These are phyloP conservation scores for Ctena decussata DNA, from an alignment of 2,888 invertebrate species.

Conservation along the genomic window DNA sequence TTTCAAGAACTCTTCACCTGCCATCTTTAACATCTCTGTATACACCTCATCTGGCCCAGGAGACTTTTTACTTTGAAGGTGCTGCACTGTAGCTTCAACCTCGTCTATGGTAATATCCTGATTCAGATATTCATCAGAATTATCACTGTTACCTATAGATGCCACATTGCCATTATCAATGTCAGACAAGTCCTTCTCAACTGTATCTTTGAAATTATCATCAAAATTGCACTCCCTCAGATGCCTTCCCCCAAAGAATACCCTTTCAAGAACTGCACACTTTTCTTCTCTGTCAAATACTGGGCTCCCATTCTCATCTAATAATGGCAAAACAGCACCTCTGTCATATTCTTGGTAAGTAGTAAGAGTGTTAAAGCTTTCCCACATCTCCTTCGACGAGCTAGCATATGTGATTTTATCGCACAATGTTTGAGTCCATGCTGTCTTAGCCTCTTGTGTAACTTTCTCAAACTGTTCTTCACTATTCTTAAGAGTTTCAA, in stretches of 20 bases:
- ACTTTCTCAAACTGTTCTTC: neutral
- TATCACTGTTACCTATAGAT: neutral
- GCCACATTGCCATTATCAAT: neutral
- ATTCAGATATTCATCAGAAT: neutral
- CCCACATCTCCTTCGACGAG: neutral
- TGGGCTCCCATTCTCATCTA: neutral
- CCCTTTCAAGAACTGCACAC: too few species aligned
- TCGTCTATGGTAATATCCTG: neutral
- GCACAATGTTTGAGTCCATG: constrained; percentile 10
- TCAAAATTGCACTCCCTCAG: neutral
- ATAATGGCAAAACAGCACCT: constrained; percentile 2
- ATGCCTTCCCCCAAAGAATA: too few species aligned
- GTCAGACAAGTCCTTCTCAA: neutral
- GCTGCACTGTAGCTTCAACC: neutral
- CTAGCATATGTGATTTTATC: constrained; percentile 4
- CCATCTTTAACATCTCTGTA: too few species aligned
- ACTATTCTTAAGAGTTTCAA: neutral
- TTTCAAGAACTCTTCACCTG: too few species aligned
- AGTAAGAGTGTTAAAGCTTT: too few species aligned
- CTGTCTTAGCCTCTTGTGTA: neutral
- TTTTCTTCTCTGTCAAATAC: neutral
- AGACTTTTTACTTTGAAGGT: neutral
- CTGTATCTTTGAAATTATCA: neutral
- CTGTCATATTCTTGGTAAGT: neutral
- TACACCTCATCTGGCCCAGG: neutral